Conservation (phyloP, 2,113 vertebrate species). For the Petroica traversi region DNA sequence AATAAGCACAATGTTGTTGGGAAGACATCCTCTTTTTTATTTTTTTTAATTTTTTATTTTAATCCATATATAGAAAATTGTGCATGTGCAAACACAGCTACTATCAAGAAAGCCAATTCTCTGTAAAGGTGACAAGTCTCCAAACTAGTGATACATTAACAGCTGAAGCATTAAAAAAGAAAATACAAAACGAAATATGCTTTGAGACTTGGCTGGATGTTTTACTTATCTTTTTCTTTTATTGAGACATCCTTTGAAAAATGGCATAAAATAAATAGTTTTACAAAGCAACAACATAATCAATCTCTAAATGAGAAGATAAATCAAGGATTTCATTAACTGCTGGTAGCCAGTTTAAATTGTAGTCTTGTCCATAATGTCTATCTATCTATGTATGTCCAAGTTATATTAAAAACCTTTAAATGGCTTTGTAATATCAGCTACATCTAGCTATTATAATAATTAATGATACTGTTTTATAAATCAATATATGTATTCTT, state of each 20-base stretch:
- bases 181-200: slow-evolving; percentile 70
- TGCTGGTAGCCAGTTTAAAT: slow-evolving; percentile 94
- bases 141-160: slow-evolving; percentile 65
- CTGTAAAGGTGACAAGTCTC: slow-evolving; percentile 53
- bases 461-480: slow-evolving; percentile 97
- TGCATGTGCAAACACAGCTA: slow-evolving; percentile 48
- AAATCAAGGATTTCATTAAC: slow-evolving; percentile 98
- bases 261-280: slow-evolving; percentile 86
- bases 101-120: slow-evolving; percentile 45
- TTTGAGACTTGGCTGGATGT: slow-evolving; percentile 64
- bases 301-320: slow-evolving; percentile 88
- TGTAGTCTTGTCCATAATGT: slow-evolving; percentile 90
- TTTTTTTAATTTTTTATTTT: not conserved
- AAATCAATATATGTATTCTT: slow-evolving; percentile 91
- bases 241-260: slow-evolving; percentile 80
- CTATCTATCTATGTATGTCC: slow-evolving; percentile 93
- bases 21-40: slow-evolving; percentile 2
- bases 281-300: slow-evolving; percentile 93
- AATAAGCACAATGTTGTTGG: slow-evolving; percentile 24
- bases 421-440: slow-evolving; percentile 92
- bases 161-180: slow-evolving; percentile 72
- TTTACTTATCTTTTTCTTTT: slow-evolving; percentile 75
- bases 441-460: slow-evolving; percentile 96
- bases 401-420: slow-evolving; percentile 92
- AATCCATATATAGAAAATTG: not conserved